Evolutionary conservation across 2,113 vertebrate species (phyloP), one percentile per base, ranked within the genome.

Genomic region (Pomatorhinus ruficollis): DNA sequence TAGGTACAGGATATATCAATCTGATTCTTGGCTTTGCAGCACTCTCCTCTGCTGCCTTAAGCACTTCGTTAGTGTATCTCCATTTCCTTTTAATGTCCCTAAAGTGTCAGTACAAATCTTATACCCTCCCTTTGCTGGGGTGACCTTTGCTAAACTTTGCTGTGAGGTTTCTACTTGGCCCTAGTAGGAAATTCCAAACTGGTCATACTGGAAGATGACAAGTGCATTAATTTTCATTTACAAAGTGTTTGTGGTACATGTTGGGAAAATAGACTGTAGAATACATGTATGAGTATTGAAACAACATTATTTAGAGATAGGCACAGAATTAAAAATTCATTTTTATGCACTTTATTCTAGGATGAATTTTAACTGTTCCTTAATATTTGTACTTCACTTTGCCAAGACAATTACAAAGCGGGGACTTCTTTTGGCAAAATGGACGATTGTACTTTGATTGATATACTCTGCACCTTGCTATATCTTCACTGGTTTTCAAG

Each of bases 341-440:
- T 77, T 66, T 59, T 20, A 53, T 15, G 24, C 5, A 7, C 2
- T 28, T 5, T 9, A 18, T 78, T 69, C 8, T 39, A 76, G 12
- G 21, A 16, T 31, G 61, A 45, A 1, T 69, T 83, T 17, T 52
- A 86, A n/a, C 0, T 45, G 9, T 53, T 92, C 9, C 20, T 81
- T 77, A 65, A 80, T 37, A 61, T 49, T 53, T 65, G 9, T 57
- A 28, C 22, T 65, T 80, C 18, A 25, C 17, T 74, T 89, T 69
- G 3, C 19, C 25, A 18, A 11, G 6, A 60, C 8, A 63, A 39
- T 3, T 31, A n/a, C 4, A 6, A 72, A 77, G 4, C 0, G 1
- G 8, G 11, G 3, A 5, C 1, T 60, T 78, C 33, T 76, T 83
- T 27, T 49, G n/a, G 19, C 1, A 24, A 63, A 85, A 15, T 44